phyloP scores from a whole-genome alignment of 2,797 vertebrate species.

The Acanthornis magna region DNA sequence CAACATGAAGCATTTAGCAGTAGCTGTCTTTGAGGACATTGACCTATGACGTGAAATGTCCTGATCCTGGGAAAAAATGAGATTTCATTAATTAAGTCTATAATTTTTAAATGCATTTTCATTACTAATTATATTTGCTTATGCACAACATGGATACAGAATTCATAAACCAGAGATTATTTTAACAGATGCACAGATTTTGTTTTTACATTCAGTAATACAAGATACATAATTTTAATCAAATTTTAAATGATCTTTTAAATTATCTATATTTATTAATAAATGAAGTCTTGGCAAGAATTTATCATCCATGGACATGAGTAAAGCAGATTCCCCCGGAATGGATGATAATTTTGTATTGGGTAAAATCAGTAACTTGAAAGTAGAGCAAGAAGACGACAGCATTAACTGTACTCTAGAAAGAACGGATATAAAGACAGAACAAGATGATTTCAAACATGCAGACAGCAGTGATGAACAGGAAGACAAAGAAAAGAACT shows the following conservation, averaged over 20 bases:
- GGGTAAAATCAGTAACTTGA: slow-evolving; percentile 62
- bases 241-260: slow-evolving; percentile 15
- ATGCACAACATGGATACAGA: neutral
- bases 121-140: slow-evolving; percentile 1
- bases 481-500: slow-evolving; percentile 72
- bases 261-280: slow-evolving; percentile 40
- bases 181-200: neutral
- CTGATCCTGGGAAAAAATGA: slow-evolving; percentile 14
- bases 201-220: neutral
- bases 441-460: slow-evolving; percentile 79
- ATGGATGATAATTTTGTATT: slow-evolving; percentile 61
- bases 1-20: neutral
- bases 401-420: slow-evolving; percentile 42
- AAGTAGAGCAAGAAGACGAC: slow-evolving; percentile 69
- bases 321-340: slow-evolving; percentile 17
- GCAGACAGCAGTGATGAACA: slow-evolving; percentile 80
- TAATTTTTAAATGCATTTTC: neutral
- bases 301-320: slow-evolving; percentile 61
- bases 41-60: neutral
- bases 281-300: slow-evolving; percentile 31
- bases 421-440: slow-evolving; percentile 77
- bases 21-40: neutral
- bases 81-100: slow-evolving; percentile 1
- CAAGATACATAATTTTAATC: neutral
- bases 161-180: neutral